Evolutionary conservation across 2,797 vertebrate genomes (phyloP).

Genomic region (Anguilla anguilla): DNA sequence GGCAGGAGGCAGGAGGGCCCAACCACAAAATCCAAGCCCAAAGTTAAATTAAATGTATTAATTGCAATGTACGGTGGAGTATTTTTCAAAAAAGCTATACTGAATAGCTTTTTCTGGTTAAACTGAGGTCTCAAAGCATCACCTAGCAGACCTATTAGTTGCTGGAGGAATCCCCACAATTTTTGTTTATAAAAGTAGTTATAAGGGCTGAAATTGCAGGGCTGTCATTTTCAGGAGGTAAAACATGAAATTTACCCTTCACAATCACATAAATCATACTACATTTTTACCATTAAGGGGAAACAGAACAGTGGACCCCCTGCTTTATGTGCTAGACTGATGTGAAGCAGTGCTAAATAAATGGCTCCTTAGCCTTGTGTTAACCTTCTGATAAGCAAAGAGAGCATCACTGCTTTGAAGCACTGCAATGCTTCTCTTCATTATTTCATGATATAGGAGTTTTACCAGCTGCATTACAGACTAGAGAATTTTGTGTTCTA

Average conservation of each 20-base stretch:
- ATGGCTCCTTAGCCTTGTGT: conserved; percentile 3
- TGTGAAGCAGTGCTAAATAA: not conserved
- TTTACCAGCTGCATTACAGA: conserved; percentile 48
- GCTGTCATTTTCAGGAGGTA: conserved; percentile 22
- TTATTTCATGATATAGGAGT: conserved; percentile 47
- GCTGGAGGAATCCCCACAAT: conserved; percentile 22
- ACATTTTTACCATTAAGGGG: conserved; percentile 22
- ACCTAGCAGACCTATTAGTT: not conserved
- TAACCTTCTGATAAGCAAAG: not conserved
- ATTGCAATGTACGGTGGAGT: not conserved
- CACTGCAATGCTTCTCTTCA: conserved; percentile 37
- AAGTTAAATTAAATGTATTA: not conserved
- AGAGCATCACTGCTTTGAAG: conserved; percentile 24
- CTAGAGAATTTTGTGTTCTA: conserved; percentile 40
- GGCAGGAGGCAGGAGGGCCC: not conserved
- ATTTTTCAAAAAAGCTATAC: not conserved
- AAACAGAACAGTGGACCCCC: conserved; percentile 22
- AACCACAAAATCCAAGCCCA: not conserved
- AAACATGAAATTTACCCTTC: conserved; percentile 16
- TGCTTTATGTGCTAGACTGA: conserved; percentile 16
- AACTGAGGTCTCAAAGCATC: conserved; percentile 41
- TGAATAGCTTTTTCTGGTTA: not conserved
- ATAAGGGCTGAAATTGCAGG: not conserved
- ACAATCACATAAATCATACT: not conserved
- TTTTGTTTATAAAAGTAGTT: not conserved